These are phyloP conservation scores for Timema cristinae DNA, from an alignment of 2,888 invertebrate genomes.

Conservation along the genomic window DNA sequence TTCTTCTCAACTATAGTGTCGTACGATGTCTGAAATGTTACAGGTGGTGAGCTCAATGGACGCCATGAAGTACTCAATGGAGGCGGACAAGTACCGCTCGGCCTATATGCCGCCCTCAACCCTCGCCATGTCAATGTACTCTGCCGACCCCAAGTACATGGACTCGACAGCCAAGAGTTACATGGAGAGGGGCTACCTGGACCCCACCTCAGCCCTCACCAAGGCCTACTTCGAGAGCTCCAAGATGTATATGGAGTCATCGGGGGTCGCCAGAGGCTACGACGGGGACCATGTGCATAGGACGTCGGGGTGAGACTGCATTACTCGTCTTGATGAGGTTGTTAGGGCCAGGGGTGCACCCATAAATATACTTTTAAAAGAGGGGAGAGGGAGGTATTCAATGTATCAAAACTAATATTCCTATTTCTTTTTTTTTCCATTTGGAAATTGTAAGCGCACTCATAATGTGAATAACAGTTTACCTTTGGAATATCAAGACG, in stretches of 20 bases:
- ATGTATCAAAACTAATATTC: too few relatives aligned
- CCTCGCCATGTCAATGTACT: constrained; percentile 67
- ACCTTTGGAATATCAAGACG: too few relatives aligned
- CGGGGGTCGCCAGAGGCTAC: constrained; percentile 16
- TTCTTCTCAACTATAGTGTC: too few relatives aligned
- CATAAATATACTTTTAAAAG: too few relatives aligned
- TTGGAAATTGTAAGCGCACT: too few relatives aligned
- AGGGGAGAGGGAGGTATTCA: too few relatives aligned
- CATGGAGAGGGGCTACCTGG: constrained; percentile 62
- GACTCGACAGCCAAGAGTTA: constrained; percentile 55
- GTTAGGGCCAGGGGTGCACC: too few relatives aligned
- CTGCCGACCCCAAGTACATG: constrained; percentile 64
- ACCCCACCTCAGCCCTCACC: constrained; percentile 60
- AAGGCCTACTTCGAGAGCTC: constrained; percentile 67
- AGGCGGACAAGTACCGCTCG: constrained; percentile 70
- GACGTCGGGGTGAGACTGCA: too few relatives aligned
- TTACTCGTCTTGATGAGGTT: too few relatives aligned
- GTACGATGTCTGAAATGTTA: not conserved
- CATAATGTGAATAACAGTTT: too few relatives aligned
- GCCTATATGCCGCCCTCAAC: constrained; percentile 59
- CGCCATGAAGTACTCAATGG: constrained; percentile 73
- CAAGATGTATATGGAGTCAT: constrained; percentile 61
- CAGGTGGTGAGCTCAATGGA: constrained; percentile 74
- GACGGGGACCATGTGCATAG: not conserved
- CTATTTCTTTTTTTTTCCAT: too few relatives aligned